Conservation (phyloP, 2,888 invertebrate species). For the Diogma glabrata region DNA sequence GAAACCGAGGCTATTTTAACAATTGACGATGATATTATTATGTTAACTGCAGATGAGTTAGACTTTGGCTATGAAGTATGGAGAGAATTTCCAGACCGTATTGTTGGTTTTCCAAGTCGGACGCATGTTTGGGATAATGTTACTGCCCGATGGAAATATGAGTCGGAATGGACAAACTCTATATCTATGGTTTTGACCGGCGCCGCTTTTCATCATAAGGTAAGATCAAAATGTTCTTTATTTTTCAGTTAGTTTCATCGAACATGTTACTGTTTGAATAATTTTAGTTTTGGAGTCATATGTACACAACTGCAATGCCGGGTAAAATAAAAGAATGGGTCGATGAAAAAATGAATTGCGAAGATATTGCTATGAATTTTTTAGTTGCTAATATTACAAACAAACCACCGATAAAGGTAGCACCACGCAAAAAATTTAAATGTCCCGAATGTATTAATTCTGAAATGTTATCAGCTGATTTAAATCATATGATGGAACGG, state of each 20-base stretch:
- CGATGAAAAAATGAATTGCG: slow-evolving; percentile 93
- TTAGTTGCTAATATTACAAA: slow-evolving; percentile 85
- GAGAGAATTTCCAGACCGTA: slow-evolving; percentile 92
- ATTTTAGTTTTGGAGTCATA: slow-evolving; percentile 74
- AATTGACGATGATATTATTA: slow-evolving; percentile 91
- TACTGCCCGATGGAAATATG: slow-evolving; percentile 79
- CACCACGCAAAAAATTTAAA: slow-evolving; percentile 92
- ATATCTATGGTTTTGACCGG: slow-evolving; percentile 95
- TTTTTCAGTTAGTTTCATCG: slow-evolving; percentile 10
- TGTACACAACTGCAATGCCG: slow-evolving; percentile 85
- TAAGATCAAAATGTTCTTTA: slow-evolving; percentile 25
- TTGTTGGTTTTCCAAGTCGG: slow-evolving; percentile 92
- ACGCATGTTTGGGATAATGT: slow-evolving; percentile 89
- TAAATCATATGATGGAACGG: slow-evolving; percentile 84
- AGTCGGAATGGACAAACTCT: slow-evolving; percentile 95
- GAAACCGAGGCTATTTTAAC: slow-evolving; percentile 93
- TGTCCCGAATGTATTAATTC: slow-evolving; percentile 90
- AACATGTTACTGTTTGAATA: too few relatives aligned
- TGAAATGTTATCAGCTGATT: slow-evolving; percentile 87
- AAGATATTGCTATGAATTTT: slow-evolving; percentile 98
- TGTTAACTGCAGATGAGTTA: slow-evolving; percentile 90
- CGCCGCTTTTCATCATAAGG: slow-evolving; percentile 93
- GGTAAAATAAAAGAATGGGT: slow-evolving; percentile 77
- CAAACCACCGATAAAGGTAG: slow-evolving; percentile 85
- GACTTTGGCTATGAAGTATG: slow-evolving; percentile 93